A percentile compares a stretch with the other conserved stretches of the same genome.
phyloP scores from a whole-genome alignment of 1,140 invertebrate species.

The Monomorium pharaonis region DNA sequence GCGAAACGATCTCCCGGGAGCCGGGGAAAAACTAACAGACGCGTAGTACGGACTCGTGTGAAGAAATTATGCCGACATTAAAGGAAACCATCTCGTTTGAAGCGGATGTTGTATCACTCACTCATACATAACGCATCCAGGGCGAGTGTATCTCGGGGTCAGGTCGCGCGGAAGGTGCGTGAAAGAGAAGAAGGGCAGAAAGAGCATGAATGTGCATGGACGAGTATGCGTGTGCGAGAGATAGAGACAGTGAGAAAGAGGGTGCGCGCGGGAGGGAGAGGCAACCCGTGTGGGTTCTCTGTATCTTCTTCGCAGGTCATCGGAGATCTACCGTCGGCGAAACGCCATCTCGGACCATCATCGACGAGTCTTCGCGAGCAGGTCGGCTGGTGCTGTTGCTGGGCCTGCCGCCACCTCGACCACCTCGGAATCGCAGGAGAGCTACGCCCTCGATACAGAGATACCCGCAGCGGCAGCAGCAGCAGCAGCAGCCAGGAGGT shows the following conservation, averaged over 20 bases:
- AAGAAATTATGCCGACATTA: not conserved
- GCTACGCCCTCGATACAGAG: constrained; percentile 74
- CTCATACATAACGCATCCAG: constrained; percentile 15
- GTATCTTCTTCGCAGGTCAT: constrained; percentile 82
- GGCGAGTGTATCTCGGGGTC: not conserved
- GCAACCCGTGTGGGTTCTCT: constrained; percentile 69
- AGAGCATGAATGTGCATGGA: not conserved
- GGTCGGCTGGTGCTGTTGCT: constrained; percentile 17
- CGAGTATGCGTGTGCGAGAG: not conserved
- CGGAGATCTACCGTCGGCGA: constrained; percentile 71
- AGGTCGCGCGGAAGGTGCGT: not conserved
- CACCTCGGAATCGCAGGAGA: constrained; percentile 80
- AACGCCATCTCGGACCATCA: constrained; percentile 68
- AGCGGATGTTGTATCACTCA: not conserved
- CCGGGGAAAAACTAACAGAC: not conserved
- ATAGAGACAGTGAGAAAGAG: not conserved
- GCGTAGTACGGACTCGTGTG: not conserved
- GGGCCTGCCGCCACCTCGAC: constrained; percentile 70
- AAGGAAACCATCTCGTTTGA: not conserved
- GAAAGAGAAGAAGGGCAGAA: not conserved
- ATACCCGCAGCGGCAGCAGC: too few relatives aligned
- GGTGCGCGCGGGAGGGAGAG: constrained; percentile 45
- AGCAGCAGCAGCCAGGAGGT: constrained; percentile 73
- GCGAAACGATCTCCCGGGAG: not conserved
- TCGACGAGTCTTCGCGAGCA: constrained; percentile 60